These are phyloP conservation scores for Sesia apiformis DNA, from an alignment of 2,888 invertebrate species.

Conservation along the genomic window DNA sequence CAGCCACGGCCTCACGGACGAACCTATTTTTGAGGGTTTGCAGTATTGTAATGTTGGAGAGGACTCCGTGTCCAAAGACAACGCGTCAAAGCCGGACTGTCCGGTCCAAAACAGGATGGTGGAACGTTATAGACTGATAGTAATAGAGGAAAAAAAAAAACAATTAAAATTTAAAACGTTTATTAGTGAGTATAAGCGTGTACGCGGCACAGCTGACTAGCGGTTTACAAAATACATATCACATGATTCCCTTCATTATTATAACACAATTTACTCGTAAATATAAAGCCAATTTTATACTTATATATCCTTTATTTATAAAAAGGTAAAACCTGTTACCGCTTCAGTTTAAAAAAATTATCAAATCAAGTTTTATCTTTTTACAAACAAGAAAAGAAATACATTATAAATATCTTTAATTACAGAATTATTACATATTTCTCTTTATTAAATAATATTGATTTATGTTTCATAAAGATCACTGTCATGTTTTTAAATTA, in stretches of 20 bases:
- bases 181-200: conserved; percentile 72
- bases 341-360: neutral
- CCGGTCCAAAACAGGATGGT: too few relatives aligned
- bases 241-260: conserved; percentile 42
- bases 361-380: neutral
- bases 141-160: too few relatives aligned
- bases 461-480: neutral
- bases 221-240: conserved; percentile 59
- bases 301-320: neutral
- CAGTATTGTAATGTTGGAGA: too few relatives aligned
- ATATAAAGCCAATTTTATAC: neutral
- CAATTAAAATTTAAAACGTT: conserved; percentile 52
- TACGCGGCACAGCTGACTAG: conserved; percentile 71
- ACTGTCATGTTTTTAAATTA: too few relatives aligned
- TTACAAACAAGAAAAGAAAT: neutral
- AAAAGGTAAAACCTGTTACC: neutral
- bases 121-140: too few relatives aligned
- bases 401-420: too few relatives aligned
- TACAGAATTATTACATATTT: neutral
- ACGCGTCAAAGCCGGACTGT: too few relatives aligned
- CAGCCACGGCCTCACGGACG: too few relatives aligned
- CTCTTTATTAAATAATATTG: neutral
- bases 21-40: too few relatives aligned
- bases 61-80: too few relatives aligned
- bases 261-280: neutral